Conservation (phyloP, 1,140 invertebrate genomes). For the Chelonus insularis region DNA sequence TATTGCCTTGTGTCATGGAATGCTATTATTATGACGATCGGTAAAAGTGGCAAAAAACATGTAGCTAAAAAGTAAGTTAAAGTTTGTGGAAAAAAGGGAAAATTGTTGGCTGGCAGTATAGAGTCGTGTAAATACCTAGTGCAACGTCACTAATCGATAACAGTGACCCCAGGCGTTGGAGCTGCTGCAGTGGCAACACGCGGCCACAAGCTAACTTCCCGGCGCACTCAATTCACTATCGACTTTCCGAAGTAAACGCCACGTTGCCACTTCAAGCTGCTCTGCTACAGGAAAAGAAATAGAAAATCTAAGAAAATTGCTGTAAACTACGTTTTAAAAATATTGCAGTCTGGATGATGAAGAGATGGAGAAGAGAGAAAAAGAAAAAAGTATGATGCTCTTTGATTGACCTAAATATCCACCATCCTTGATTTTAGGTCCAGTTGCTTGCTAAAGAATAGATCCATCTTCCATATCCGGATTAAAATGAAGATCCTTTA, state of each 20-base stretch:
- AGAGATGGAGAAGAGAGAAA: too few species aligned
- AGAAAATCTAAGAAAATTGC: background rate
- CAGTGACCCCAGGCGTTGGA: slow-evolving; percentile 27
- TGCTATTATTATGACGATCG: too few species aligned
- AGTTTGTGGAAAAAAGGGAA: slow-evolving; percentile 4
- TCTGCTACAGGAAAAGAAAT: background rate
- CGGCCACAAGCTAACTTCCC: slow-evolving; percentile 26
- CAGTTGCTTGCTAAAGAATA: too few species aligned
- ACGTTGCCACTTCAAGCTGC: slow-evolving; percentile 14
- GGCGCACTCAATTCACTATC: slow-evolving; percentile 31
- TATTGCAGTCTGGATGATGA: background rate
- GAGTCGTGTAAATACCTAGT: slow-evolving; percentile 26
- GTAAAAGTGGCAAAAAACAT: background rate
- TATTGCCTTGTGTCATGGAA: too few species aligned
- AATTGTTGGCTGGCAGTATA: slow-evolving; percentile 6
- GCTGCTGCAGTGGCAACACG: slow-evolving; percentile 19
- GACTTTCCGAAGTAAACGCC: slow-evolving; percentile 27
- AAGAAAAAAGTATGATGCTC: too few species aligned
- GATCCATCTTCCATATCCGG: too few species aligned
- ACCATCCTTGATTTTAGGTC: background rate
- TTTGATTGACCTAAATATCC: background rate
- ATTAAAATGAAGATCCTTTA: too few species aligned
- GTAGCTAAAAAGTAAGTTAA: background rate
- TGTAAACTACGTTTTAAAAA: background rate
- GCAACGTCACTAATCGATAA: slow-evolving; percentile 35